Percentiles rank a stretch among this genome's conserved stretches.
These are phyloP conservation scores for Clunio marinus DNA, from an alignment of 2,888 invertebrate species.

Conservation along the genomic window DNA sequence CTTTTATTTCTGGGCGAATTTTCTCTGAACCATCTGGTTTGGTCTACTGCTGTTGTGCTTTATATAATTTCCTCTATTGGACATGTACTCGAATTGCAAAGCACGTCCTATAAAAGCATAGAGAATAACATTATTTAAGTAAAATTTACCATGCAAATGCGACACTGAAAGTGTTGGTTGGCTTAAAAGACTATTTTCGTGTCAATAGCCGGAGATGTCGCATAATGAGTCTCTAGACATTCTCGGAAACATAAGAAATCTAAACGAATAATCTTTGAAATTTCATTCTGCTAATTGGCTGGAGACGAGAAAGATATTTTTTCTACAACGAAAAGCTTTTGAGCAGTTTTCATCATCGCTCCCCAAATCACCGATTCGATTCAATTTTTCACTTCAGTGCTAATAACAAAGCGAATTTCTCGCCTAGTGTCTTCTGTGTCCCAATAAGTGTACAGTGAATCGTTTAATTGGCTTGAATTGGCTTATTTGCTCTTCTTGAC, in stretches of 20 bases:
- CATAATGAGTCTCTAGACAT: no score
- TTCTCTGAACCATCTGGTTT: no score
- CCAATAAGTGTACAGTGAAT: not conserved
- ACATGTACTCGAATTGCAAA: not conserved
- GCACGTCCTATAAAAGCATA: not conserved
- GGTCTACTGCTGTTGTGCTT: no score
- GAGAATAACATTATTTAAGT: not conserved
- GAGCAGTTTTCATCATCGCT: not conserved
- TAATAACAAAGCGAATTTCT: not conserved
- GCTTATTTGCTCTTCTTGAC: not conserved
- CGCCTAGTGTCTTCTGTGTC: not conserved
- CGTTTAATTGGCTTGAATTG: constrained; percentile 16
- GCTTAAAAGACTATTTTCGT: not conserved
- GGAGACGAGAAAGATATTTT: not conserved
- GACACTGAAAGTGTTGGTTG: not conserved
- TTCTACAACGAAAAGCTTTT: not conserved
- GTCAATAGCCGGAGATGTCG: not conserved
- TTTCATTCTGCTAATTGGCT: no score
- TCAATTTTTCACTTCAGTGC: constrained; percentile 12
- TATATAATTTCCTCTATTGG: not conserved
- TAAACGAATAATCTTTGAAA: not conserved
- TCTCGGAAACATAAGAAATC: not conserved
- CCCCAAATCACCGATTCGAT: constrained; percentile 19
- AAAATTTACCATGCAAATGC: not conserved
- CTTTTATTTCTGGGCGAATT: no score